phyloP scores from a whole-genome alignment of 2,113 vertebrate genomes.

The Todiramphus chloris region DNA sequence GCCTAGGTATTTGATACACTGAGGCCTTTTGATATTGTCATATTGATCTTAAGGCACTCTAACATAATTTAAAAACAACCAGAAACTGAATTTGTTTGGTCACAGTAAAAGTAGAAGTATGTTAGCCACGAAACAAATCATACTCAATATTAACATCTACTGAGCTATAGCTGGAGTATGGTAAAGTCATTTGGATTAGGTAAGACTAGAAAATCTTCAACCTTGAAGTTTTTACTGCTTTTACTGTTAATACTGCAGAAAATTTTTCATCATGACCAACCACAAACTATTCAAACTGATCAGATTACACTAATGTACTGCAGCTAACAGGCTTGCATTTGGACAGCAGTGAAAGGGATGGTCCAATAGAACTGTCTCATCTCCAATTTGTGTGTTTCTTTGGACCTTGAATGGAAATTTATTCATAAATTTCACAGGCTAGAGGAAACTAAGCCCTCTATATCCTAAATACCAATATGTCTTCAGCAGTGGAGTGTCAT shows the following conservation, averaged over 20 bases:
- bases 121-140: conserved; percentile 12
- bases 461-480: not conserved
- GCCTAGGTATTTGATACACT: not conserved
- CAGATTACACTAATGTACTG: not conserved
- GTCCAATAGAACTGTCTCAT: not conserved
- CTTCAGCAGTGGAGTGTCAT: not conserved
- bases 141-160: not conserved
- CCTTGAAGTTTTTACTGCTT: conserved; percentile 15
- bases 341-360: not conserved
- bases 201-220: conserved; percentile 6
- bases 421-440: not conserved
- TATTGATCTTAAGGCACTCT: not conserved
- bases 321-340: not conserved
- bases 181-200: conserved; percentile 32
- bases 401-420: not conserved
- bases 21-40: not conserved
- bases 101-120: not conserved
- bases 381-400: not conserved
- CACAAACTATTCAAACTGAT: not conserved
- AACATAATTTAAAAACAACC: conserved; percentile 4
- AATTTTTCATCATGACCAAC: not conserved
- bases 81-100: conserved; percentile 27
- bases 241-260: conserved; percentile 21
- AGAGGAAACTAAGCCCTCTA: not conserved
- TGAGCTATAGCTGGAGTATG: not conserved